These are phyloP conservation scores for Corythornis madagascariensis DNA, from an alignment of 2,113 vertebrate species.

Conservation along the genomic window DNA sequence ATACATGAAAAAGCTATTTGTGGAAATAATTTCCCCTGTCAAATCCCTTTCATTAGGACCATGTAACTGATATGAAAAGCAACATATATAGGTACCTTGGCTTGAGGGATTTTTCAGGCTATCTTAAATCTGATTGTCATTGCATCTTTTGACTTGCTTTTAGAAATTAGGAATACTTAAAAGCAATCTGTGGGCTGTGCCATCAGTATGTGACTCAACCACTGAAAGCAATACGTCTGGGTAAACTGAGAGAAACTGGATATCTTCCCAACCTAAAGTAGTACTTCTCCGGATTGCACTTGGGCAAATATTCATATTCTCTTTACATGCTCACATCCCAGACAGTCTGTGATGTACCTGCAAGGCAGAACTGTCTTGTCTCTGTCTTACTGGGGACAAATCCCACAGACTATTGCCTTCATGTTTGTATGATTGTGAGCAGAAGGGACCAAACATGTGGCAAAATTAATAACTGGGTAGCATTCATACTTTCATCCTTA, in stretches of 20 bases:
- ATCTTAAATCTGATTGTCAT: background rate
- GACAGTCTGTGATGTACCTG: background rate
- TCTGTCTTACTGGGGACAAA: background rate
- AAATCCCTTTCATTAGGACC: background rate
- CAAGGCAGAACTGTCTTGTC: background rate
- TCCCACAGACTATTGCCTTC: background rate
- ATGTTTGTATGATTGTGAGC: background rate
- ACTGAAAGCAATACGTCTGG: background rate
- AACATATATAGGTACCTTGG: background rate
- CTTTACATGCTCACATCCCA: background rate
- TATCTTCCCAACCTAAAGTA: background rate
- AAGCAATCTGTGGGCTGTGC: background rate
- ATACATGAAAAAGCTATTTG: background rate
- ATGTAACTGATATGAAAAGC: background rate
- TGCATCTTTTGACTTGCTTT: background rate
- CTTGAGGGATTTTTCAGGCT: background rate
- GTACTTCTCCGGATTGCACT: background rate
- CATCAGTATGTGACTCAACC: background rate
- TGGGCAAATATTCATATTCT: background rate
- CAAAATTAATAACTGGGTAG: conserved; percentile 16
- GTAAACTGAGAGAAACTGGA: background rate
- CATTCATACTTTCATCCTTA: conserved; percentile 23
- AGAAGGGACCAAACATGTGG: conserved; percentile 22
- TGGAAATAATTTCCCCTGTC: background rate
- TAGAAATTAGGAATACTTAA: background rate